Evolutionary conservation across 2,113 vertebrate genomes (phyloP), one percentile per base, ranked within the genome.

Genomic region (Glareola pratincola): DNA sequence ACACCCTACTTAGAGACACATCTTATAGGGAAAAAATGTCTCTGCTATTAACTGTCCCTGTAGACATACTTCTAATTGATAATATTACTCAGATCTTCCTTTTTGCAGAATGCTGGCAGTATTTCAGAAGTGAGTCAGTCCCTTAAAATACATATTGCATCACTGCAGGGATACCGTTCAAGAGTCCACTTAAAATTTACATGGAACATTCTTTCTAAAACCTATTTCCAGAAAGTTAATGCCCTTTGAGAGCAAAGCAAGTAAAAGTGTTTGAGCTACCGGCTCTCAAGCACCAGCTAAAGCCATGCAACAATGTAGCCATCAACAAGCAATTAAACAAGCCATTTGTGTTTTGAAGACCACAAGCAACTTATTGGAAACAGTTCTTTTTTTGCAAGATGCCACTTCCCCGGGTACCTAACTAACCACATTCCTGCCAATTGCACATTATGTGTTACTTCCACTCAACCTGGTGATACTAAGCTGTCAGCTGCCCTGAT

Each of bases 71-170:
- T 87, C 81, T 74, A 86, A 92, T 72, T 92, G 86, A 89, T 71
- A 93, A 85, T 92, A 87, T 82, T 94, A 94, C 64, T 94, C 73
- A 94, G 64, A 89, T 92, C 91, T 87, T 96, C 92, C 80, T 89
- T 94, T 95, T 78, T 94, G 89, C 84, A 95, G 84, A 92, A 87
- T 24, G 53, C 27, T 97, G 97, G 97, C 95, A 85, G 51, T 54
- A 87, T 95, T 97, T 96, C 95, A 96, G 32, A 91, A 89, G 60
- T 92, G 95, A 96, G 91, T 97, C 96, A 97, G 91, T 75, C 39
- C 86, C 96, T 76, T 87, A 97, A 97, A 97, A 97, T 95, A 97
- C 32, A 91, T 75, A 85, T 84, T 93, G 51, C 92, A 92, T 97
- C 96, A 96, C 53, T 69, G 54, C 26, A 96, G 89, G 94, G 76